Percentiles rank a stretch among this genome's conserved stretches.
phyloP scores from a whole-genome alignment of 2,113 vertebrate genomes.

The Hoplias malabaricus region DNA sequence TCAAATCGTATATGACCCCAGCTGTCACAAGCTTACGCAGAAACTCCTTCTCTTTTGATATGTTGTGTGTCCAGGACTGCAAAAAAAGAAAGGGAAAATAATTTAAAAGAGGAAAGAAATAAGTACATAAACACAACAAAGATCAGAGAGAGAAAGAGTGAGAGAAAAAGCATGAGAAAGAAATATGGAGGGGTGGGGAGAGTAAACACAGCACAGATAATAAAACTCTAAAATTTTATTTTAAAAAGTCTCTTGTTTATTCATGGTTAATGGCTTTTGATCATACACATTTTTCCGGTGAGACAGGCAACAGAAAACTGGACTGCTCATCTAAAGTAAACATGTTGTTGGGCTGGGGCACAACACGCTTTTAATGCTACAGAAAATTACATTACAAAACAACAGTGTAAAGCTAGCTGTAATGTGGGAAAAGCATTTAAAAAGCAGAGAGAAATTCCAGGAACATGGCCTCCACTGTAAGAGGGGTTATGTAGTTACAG shows the following conservation, averaged over 20 bases:
- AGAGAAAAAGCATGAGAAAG: not conserved
- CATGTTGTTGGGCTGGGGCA: not conserved
- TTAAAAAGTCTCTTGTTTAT: not conserved
- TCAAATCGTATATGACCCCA: constrained; percentile 85
- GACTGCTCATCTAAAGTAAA: constrained; percentile 15
- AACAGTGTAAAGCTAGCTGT: not conserved
- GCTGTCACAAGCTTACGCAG: constrained; percentile 87
- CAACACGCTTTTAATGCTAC: constrained; percentile 2
- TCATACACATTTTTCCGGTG: not conserved
- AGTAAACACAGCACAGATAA: not conserved
- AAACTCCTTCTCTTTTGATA: constrained; percentile 89
- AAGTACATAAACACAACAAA: too few relatives aligned
- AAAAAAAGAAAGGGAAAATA: constrained; percentile 26
- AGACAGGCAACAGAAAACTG: constrained; percentile 11
- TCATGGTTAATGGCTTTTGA: constrained; percentile 1
- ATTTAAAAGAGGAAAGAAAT: constrained; percentile 40
- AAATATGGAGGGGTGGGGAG: constrained; percentile 25
- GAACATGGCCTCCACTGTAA: not conserved
- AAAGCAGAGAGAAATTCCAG: not conserved
- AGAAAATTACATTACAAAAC: not conserved
- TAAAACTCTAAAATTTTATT: not conserved
- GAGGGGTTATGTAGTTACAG: too few relatives aligned
- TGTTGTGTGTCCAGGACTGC: constrained; percentile 96
- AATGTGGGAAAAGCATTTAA: constrained; percentile 5
- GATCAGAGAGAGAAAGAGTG: constrained; percentile 42